Percentiles rank a stretch among this genome's conserved stretches.
Conservation (phyloP, 2,113 vertebrate genomes). For the Origma solitaria region DNA sequence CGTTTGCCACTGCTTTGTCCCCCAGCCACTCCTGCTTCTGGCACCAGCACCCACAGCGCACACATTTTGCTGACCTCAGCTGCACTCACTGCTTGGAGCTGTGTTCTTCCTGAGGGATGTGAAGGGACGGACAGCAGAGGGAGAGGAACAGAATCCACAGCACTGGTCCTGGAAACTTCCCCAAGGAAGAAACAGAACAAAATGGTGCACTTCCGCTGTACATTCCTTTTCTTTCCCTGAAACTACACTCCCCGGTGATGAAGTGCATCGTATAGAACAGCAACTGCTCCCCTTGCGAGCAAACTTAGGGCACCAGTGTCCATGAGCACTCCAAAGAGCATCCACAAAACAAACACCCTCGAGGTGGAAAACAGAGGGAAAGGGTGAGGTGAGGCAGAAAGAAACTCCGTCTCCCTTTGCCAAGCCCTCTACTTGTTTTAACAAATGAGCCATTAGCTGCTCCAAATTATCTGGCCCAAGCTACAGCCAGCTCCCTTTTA, state of each 20-base stretch:
- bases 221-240: neutral
- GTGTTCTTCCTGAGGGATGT: neutral
- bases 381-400: neutral
- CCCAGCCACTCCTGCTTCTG: too few relatives aligned
- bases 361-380: neutral
- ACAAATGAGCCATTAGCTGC: constrained; percentile 46
- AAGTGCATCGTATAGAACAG: neutral
- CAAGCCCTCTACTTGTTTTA: constrained; percentile 30
- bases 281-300: neutral
- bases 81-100: neutral
- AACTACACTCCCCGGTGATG: rapidly evolving
- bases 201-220: neutral
- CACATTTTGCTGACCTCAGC: rapidly evolving
- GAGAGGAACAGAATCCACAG: neutral
- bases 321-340: neutral
- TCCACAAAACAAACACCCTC: neutral
- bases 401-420: neutral
- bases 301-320: neutral
- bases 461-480: constrained; percentile 51
- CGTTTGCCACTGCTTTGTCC: rapidly evolving
- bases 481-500: constrained; percentile 38
- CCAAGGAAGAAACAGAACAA: rapidly evolving
- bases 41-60: rapidly evolving
- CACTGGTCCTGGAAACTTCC: neutral
- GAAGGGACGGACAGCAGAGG: rapidly evolving